Percentiles rank a stretch among this genome's conserved stretches.
phyloP scores from a whole-genome alignment of 2,113 vertebrate genomes.

The Neotoma lepida region DNA sequence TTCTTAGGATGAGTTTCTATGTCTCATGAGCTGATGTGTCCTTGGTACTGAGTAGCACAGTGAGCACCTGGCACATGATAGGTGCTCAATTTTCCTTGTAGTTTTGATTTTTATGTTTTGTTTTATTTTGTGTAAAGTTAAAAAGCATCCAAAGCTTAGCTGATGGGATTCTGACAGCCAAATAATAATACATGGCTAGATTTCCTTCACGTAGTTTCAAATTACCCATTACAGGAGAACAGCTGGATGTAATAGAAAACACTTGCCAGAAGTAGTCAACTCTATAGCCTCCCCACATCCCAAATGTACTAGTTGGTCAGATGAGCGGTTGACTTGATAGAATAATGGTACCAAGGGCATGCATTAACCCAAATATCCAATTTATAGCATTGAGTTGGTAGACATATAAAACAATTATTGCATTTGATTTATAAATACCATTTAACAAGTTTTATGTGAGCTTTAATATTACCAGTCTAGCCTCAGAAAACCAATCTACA shows the following conservation, averaged over 20 bases:
- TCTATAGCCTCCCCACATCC: neutral
- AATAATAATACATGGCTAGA: neutral
- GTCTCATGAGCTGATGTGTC: neutral
- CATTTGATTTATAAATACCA: neutral
- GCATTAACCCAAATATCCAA: constrained; percentile 36
- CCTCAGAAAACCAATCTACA: neutral
- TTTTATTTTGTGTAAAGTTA: neutral
- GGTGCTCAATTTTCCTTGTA: neutral
- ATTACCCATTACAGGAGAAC: neutral
- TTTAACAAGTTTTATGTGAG: constrained; percentile 18
- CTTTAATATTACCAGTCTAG: neutral
- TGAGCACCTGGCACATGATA: neutral
- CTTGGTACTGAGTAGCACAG: neutral
- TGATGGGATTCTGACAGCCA: neutral
- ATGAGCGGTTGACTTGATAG: neutral
- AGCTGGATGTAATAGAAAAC: neutral
- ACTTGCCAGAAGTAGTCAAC: neutral
- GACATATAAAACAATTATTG: neutral
- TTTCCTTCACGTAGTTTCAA: neutral
- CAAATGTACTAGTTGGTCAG: neutral
- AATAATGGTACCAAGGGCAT: neutral
- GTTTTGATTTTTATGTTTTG: neutral
- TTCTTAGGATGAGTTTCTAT: neutral
- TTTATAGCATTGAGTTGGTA: neutral
- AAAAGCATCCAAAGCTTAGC: neutral